Conservation (phyloP, 2,113 vertebrate genomes). For the Podarcis cretensis region DNA sequence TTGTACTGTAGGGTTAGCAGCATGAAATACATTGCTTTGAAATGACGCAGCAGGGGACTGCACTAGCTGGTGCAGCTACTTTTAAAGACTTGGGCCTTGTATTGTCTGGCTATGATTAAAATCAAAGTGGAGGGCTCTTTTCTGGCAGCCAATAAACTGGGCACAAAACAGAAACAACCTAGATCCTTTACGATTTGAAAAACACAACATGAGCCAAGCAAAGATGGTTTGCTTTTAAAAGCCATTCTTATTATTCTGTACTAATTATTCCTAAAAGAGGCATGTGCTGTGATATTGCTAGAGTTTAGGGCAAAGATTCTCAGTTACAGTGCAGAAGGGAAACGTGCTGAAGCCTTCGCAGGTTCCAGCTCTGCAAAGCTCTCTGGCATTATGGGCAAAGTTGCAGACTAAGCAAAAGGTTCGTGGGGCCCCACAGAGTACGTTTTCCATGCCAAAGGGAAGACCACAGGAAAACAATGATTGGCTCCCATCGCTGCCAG, state of each 20-base stretch:
- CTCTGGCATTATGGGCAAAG: too few species aligned
- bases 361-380: neutral
- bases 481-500: neutral
- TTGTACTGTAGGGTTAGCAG: constrained; percentile 79
- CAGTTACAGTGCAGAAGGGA: neutral
- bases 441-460: neutral
- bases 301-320: constrained; percentile 10
- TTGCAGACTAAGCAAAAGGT: neutral
- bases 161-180: constrained; percentile 83
- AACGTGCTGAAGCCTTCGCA: neutral
- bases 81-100: constrained; percentile 71
- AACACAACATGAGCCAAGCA: constrained; percentile 68
- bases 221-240: constrained; percentile 71
- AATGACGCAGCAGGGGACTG: constrained; percentile 80
- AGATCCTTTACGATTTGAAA: constrained; percentile 80
- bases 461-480: neutral
- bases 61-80: constrained; percentile 56
- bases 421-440: neutral
- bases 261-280: constrained; percentile 74
- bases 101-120: constrained; percentile 81
- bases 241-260: constrained; percentile 77
- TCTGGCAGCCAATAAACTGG: constrained; percentile 79
- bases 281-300: constrained; percentile 34
- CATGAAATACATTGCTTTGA: constrained; percentile 83
- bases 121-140: constrained; percentile 80